Base-by-base conservation (phyloP, 2,113 vertebrate species). In the Oenanthe oenanthe region DNA sequence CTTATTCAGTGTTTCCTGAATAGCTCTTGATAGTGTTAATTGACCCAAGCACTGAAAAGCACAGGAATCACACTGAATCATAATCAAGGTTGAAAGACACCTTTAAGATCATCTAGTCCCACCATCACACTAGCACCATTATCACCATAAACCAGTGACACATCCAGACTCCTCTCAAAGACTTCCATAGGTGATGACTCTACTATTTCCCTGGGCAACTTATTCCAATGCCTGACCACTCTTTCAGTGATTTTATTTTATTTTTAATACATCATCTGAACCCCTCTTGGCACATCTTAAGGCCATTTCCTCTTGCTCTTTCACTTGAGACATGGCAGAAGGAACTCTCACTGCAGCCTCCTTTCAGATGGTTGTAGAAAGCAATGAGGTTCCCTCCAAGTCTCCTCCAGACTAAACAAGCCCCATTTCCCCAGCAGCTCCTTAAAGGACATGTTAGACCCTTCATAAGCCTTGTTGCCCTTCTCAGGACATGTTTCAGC, bases 401-500 rank as follows among this genome's bases (percentile, higher is more conserved):
- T 32, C 26, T 72, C 4, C 13, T 58, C 15, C 67, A 58, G 21
- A 43, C 42, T 32, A 24, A 50, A 29, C 6, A 19, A 32, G 13
- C 7, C 8, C 31, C 51, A 7, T 66, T 88, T 36, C 32, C 22
- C 24, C 26, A 36, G 15, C 5, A 58, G 10, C 14, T 73, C 28
- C 22, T 58, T 65, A 28, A 0, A 36, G 10, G 18, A 51, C 3
- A 2, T 42, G 3, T 51, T 15, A 66, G 10, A 45, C 18, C 5
- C 12, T 65, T 73, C 36, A 28, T 26, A 36, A 50, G 31, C 7
- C 8, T 80, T 50, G 9, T 22, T 63, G 21, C 21, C 11, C 3
- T 28, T 72, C 42, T 24, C 0, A 0, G 32, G 21, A 36, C 15
- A 6, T 8, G 3, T 31, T 88, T 36, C 21, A 42, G 20, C 6